Conservation (phyloP, 2,888 invertebrate species). For the Agapostemon virescens region DNA sequence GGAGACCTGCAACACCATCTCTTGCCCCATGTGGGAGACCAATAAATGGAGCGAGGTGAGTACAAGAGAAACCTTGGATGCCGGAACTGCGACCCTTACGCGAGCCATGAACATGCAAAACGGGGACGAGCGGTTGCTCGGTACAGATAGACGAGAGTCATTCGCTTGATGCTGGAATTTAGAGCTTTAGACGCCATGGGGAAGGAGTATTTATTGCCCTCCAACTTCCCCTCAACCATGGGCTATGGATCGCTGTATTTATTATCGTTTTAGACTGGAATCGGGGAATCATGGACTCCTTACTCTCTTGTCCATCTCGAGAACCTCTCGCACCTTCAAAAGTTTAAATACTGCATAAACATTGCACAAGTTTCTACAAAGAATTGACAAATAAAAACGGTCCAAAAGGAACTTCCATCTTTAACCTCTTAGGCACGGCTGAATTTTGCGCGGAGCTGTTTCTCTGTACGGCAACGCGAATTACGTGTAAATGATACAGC, state of each 20-base stretch:
- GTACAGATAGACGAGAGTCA: conserved; percentile 38
- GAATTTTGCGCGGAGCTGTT: no score
- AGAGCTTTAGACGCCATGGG: conserved; percentile 31
- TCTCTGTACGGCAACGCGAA: no score
- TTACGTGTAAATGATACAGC: no score
- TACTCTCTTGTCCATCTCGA: background rate
- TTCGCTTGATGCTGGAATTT: conserved; percentile 44
- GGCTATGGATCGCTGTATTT: conserved; percentile 18
- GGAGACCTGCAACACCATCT: conserved; percentile 91
- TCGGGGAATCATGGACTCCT: background rate
- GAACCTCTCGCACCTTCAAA: background rate
- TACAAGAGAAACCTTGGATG: conserved; percentile 67
- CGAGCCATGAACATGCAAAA: conserved; percentile 42
- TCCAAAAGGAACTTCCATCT: no score
- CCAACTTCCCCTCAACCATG: background rate
- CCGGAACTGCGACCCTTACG: conserved; percentile 35
- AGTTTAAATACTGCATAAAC: no score
- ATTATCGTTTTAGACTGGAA: conserved; percentile 28
- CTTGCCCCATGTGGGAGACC: conserved; percentile 94
- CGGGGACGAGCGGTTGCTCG: conserved; percentile 28
- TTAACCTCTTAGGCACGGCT: no score
- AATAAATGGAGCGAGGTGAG: conserved; percentile 96
- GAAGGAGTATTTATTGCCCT: conserved; percentile 43
- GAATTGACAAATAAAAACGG: no score
- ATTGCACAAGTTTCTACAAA: no score